Evolutionary conservation across 2,888 invertebrate genomes (phyloP).

Genomic region (Cheilosia scutellata): DNA sequence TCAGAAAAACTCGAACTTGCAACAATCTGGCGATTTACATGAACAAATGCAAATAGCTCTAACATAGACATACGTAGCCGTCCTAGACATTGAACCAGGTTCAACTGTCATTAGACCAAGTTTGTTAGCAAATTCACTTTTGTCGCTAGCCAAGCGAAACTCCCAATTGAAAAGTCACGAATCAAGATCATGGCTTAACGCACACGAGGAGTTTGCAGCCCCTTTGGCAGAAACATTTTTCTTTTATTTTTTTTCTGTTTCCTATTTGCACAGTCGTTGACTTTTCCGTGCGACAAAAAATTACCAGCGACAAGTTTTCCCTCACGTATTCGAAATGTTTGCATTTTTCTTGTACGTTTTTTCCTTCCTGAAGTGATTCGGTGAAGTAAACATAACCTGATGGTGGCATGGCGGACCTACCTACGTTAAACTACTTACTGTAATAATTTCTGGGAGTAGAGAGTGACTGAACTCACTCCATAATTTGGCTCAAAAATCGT

Average conservation of each 20-base stretch:
- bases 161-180: constrained; percentile 77
- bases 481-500: constrained; percentile 65
- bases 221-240: constrained; percentile 16
- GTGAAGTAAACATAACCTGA: constrained; percentile 13
- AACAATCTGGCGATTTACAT: background rate
- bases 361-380: constrained; percentile 56
- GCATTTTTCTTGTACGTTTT: constrained; percentile 27
- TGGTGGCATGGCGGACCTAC: constrained; percentile 28
- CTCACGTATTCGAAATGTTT: constrained; percentile 50
- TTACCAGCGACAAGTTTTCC: constrained; percentile 59
- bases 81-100: constrained; percentile 68
- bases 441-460: constrained; percentile 3
- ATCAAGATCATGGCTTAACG: constrained; percentile 78
- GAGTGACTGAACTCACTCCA: constrained; percentile 48
- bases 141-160: constrained; percentile 49
- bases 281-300: constrained; percentile 62
- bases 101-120: constrained; percentile 7
- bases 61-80: constrained; percentile 6
- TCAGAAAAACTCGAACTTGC: background rate
- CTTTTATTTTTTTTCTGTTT: constrained; percentile 7
- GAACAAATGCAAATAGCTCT: constrained; percentile 1
- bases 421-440: constrained; percentile 16
- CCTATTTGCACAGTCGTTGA: constrained; percentile 63
- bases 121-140: constrained; percentile 24
- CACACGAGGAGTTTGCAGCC: constrained; percentile 52